Percentiles rank a stretch among this genome's conserved stretches.
Evolutionary conservation across 1,140 invertebrate genomes (phyloP).

Genomic region (Nephila pilipes): DNA sequence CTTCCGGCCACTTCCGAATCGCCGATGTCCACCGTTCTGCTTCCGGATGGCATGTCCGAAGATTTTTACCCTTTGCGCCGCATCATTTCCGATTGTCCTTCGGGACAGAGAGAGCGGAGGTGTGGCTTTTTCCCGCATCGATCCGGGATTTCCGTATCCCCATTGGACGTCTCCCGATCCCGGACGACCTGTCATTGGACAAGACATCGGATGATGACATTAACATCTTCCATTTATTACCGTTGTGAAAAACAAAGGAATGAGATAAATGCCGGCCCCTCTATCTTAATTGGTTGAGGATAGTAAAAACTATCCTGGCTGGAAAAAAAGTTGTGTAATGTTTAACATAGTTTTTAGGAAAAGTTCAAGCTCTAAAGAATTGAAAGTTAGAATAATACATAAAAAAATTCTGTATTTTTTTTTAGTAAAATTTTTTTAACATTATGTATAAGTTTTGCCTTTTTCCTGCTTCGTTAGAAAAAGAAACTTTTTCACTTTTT

Average conservation of each 20-base stretch:
- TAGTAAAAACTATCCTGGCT: not conserved
- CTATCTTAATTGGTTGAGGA: not conserved
- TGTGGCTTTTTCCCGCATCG: not conserved
- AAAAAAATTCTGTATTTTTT: too few species aligned
- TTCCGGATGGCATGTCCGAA: constrained; percentile 38
- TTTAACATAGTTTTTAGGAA: too few species aligned
- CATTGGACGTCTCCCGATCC: constrained; percentile 21
- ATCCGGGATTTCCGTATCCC: not conserved
- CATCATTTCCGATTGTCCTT: constrained; percentile 27
- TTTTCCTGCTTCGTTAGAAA: too few species aligned
- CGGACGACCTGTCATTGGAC: not conserved
- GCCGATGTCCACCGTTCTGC: constrained; percentile 20
- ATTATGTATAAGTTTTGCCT: too few species aligned
- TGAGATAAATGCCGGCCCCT: not conserved
- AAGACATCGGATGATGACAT: constrained; percentile 16
- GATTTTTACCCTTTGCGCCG: constrained; percentile 36
- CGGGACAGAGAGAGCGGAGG: not conserved
- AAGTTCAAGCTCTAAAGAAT: too few species aligned
- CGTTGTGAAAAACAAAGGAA: not conserved
- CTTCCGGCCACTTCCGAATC: constrained; percentile 17
- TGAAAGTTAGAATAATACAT: too few species aligned
- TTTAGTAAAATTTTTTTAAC: too few species aligned
- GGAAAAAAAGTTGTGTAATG: too few species aligned
- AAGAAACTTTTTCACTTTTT: too few species aligned
- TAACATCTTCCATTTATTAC: constrained; percentile 45